These are phyloP conservation scores for Drosophila lacteicornis DNA, from an alignment of 1,140 invertebrate species.

Conservation along the genomic window DNA sequence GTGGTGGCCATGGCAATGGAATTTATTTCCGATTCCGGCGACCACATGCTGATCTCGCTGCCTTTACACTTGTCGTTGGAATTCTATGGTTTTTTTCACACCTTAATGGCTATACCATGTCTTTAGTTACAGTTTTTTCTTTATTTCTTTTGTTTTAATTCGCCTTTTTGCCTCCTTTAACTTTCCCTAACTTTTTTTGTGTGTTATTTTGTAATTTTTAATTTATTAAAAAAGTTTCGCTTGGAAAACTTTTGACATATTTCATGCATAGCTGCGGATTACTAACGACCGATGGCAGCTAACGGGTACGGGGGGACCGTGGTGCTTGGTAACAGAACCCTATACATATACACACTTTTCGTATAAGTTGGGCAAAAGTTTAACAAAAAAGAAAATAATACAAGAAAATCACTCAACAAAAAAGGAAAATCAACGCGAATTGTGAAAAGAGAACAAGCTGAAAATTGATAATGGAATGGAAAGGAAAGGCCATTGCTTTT, in stretches of 20 bases:
- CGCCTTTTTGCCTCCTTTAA: constrained; percentile 1
- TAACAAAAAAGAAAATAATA: constrained; percentile 7
- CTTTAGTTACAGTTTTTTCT: constrained; percentile 12
- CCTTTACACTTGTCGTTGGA: constrained; percentile 18
- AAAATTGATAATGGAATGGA: constrained; percentile 40
- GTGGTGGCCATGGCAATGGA: constrained; percentile 85
- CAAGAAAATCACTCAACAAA: constrained; percentile 15
- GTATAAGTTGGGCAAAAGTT: constrained; percentile 52
- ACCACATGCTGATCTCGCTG: constrained; percentile 76
- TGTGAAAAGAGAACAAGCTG: constrained; percentile 36
- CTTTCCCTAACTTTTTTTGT: background rate
- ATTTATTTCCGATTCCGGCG: constrained; percentile 85
- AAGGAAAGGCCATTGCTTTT: constrained; percentile 12
- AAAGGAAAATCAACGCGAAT: constrained; percentile 22
- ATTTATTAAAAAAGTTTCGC: constrained; percentile 70
- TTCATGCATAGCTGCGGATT: constrained; percentile 63
- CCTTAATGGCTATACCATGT: constrained; percentile 58
- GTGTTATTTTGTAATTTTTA: constrained; percentile 51
- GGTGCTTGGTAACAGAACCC: constrained; percentile 33
- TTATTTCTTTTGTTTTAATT: constrained; percentile 26
- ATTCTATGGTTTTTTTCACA: constrained; percentile 23
- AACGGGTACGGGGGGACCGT: constrained; percentile 3
- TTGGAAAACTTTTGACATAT: constrained; percentile 63
- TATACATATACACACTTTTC: constrained; percentile 38
- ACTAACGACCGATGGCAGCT: constrained; percentile 38